Conservation (phyloP, 2,888 invertebrate genomes). For the Gymnoscelis rufifasciata region DNA sequence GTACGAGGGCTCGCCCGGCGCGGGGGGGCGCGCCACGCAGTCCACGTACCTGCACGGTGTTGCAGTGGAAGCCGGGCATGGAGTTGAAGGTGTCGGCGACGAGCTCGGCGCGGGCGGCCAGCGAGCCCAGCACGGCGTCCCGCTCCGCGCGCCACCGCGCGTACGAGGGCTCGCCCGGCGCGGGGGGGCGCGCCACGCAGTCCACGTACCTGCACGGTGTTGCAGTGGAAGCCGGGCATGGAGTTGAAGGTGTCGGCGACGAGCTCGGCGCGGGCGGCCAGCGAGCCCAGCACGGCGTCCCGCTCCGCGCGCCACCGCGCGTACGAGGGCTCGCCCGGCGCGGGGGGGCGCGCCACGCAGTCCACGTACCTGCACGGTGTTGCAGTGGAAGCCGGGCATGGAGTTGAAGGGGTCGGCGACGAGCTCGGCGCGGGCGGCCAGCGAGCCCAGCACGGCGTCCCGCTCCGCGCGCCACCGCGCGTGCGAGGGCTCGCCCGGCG, state of each 20-base stretch:
- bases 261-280: no score
- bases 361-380: constrained; percentile 81
- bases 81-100: constrained; percentile 93
- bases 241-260: no score
- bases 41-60: constrained; percentile 81
- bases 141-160: no score
- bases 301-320: no score
- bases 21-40: not conserved
- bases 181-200: no score
- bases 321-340: constrained; percentile 92
- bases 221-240: no score
- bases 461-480: no score
- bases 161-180: no score
- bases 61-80: constrained; percentile 93
- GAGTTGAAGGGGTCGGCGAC: constrained; percentile 93
- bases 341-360: not conserved
- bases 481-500: no score
- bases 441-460: constrained; percentile 80
- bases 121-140: constrained; percentile 83
- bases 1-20: constrained; percentile 92
- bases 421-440: constrained; percentile 88
- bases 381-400: constrained; percentile 93
- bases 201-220: no score
- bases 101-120: constrained; percentile 88
- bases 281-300: no score